These are phyloP conservation scores for Lampris megalopsis DNA, from an alignment of 2,113 vertebrate genomes.

Conservation along the genomic window DNA sequence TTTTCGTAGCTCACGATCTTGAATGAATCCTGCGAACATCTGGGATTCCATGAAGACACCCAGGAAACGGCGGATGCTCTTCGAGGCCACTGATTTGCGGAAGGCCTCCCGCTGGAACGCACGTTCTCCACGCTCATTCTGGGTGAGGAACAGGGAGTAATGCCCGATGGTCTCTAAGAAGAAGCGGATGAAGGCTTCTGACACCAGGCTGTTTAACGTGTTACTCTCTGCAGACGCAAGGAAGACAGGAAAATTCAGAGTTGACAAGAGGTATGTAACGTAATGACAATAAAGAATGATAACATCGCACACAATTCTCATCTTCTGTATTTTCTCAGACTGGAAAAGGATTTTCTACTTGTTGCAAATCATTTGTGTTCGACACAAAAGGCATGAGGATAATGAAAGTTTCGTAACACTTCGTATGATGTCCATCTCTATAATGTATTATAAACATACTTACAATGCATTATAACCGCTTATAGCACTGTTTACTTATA, in stretches of 20 bases:
- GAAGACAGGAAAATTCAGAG: background rate
- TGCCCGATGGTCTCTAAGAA: slow-evolving; percentile 98
- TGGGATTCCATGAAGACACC: slow-evolving; percentile 99
- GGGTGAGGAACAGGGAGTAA: slow-evolving; percentile 96
- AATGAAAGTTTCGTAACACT: background rate
- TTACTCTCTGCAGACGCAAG: slow-evolving; percentile 89
- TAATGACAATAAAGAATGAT: background rate
- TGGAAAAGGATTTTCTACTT: background rate
- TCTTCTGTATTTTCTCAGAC: background rate
- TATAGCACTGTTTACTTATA: too few relatives aligned
- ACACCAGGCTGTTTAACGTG: slow-evolving; percentile 95
- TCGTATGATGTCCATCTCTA: too few relatives aligned
- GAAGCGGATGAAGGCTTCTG: slow-evolving; percentile 98
- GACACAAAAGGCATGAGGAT: background rate
- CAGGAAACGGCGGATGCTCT: slow-evolving; percentile 97
- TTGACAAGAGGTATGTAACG: background rate
- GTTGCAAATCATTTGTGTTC: background rate
- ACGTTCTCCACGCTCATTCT: slow-evolving; percentile 93
- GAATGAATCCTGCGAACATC: slow-evolving; percentile 99
- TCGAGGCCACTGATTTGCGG: slow-evolving; percentile 98
- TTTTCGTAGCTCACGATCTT: slow-evolving; percentile 96
- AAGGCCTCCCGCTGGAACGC: slow-evolving; percentile 96
- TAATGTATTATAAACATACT: too few relatives aligned
- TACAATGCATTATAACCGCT: too few relatives aligned
- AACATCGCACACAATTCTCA: too few relatives aligned